Evolutionary conservation across 2,888 invertebrate species (phyloP).

Genomic region (Caradrina clavipalpis): DNA sequence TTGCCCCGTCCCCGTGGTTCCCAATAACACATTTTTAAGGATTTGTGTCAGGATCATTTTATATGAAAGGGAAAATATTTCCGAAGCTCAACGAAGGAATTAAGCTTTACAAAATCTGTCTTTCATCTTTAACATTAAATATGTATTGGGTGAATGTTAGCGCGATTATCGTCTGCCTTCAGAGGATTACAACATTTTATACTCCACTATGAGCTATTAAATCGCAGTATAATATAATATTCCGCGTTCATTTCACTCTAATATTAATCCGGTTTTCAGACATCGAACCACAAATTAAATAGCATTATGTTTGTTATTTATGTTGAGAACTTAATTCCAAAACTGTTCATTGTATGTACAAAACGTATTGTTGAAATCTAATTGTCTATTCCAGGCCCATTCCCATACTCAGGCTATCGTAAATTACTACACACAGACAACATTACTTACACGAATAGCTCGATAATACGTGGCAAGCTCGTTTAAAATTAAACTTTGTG

Average conservation of each 20-base stretch:
- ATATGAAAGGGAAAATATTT: slow-evolving; percentile 77
- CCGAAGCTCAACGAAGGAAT: slow-evolving; percentile 73
- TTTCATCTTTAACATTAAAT: slow-evolving; percentile 73
- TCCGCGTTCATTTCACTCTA: slow-evolving; percentile 19
- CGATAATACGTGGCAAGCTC: slow-evolving; percentile 35
- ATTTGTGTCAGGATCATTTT: slow-evolving; percentile 79
- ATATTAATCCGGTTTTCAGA: slow-evolving; percentile 34
- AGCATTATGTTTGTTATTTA: slow-evolving; percentile 34
- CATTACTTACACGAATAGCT: slow-evolving; percentile 46
- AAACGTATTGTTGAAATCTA: slow-evolving; percentile 48
- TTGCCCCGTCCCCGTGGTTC: slow-evolving; percentile 66
- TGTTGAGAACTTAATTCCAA: slow-evolving; percentile 48
- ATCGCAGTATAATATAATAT: slow-evolving; percentile 29
- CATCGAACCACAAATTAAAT: slow-evolving; percentile 48
- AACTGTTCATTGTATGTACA: slow-evolving; percentile 45
- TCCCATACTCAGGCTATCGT: slow-evolving; percentile 49
- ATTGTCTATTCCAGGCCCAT: slow-evolving; percentile 45
- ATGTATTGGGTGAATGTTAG: slow-evolving; percentile 61
- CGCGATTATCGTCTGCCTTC: slow-evolving; percentile 34
- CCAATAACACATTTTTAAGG: slow-evolving; percentile 82
- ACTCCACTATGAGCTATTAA: slow-evolving; percentile 6
- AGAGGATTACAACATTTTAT: slow-evolving; percentile 33
- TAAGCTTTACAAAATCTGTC: slow-evolving; percentile 70
- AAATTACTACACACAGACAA: slow-evolving; percentile 53
- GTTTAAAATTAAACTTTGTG: slow-evolving; percentile 45